These are phyloP conservation scores for Apodemia hepburni DNA, from an alignment of 2,888 invertebrate species.

Conservation along the genomic window DNA sequence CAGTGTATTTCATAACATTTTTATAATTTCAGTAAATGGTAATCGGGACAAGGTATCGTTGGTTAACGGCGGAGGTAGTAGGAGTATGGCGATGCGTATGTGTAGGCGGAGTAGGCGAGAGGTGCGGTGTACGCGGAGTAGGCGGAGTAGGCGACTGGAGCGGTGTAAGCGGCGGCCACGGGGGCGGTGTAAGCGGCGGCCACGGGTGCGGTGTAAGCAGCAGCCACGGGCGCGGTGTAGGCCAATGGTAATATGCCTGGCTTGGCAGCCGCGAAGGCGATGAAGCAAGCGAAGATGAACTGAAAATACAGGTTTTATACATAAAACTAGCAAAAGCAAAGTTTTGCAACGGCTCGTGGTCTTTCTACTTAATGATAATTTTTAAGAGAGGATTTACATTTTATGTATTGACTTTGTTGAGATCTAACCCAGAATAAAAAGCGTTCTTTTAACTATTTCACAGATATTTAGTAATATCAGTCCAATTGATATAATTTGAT, in stretches of 20 bases:
- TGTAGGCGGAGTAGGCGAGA: constrained; percentile 41
- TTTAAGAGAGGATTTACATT: too few relatives aligned
- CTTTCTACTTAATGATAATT: too few relatives aligned
- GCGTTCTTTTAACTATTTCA: too few relatives aligned
- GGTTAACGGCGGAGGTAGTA: constrained; percentile 38
- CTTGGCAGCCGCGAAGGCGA: constrained; percentile 68
- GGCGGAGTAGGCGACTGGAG: constrained; percentile 38
- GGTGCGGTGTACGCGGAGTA: constrained; percentile 46
- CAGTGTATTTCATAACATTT: too few relatives aligned
- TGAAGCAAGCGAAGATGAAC: constrained; percentile 63
- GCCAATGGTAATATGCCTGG: constrained; percentile 43
- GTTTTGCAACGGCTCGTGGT: too few relatives aligned
- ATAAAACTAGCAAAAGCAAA: background rate
- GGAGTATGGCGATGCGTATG: constrained; percentile 43
- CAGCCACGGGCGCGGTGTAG: constrained; percentile 40
- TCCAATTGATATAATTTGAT: too few relatives aligned
- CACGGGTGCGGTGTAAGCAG: constrained; percentile 46
- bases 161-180: constrained; percentile 46
- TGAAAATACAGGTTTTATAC: constrained; percentile 38
- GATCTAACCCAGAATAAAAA: too few relatives aligned
- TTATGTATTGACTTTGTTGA: too few relatives aligned
- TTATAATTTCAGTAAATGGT: background rate
- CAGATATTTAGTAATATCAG: too few relatives aligned
- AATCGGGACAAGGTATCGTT: background rate
- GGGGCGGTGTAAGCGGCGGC: constrained; percentile 52